Evolutionary conservation across 2,888 invertebrate genomes (phyloP), one percentile per base, ranked within the genome.

Genomic region (Suillia variegata): DNA sequence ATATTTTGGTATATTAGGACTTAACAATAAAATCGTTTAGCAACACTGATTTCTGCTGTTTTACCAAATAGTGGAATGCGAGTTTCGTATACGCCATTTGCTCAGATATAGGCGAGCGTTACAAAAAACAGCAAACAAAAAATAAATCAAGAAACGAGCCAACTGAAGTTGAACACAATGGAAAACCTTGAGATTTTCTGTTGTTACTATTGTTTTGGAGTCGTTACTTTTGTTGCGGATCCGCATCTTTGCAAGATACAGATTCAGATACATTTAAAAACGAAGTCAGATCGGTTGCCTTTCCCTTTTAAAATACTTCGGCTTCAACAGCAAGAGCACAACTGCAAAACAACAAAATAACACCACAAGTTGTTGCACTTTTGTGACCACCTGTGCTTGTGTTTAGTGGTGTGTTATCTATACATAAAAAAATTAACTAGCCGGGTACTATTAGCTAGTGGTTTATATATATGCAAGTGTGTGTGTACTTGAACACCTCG

Each of bases 231-330:
- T 38, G 38, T n/a, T 38, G 38, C 38, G 4, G 38, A 26, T 13
- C 38, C 3, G 38, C 38, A 38, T 38, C 10, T 26, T 10, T 10
- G 26, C 26, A 5, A 22, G 45, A 54, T 42, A 53, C 26, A 45
- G 45, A 5, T 48, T 38, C 56, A 53, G 55, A 49, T 59, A 53
- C 49, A 22, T 12, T 48, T 13, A 38, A 10, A 38, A 38, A 38
- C n/a, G 6, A 38, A 38, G 15, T 38, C 38, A n/a, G 38, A n/a
- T 38, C 38, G 38, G 38, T 38, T 38, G 38, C 38, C 38, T 38
- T 38, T 38, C 38, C 38, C 38, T 38, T 38, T 38, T 38, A 13
- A 38, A 26, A 38, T 38, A n/a, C 4, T 38, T 38, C 10, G 15
- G n/a, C 38, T 38, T 13, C 38, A 38, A n/a, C 4, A 26, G 10